These are phyloP conservation scores for Synergus laeviventris DNA, from an alignment of 2,888 invertebrate genomes.

Conservation along the genomic window DNA sequence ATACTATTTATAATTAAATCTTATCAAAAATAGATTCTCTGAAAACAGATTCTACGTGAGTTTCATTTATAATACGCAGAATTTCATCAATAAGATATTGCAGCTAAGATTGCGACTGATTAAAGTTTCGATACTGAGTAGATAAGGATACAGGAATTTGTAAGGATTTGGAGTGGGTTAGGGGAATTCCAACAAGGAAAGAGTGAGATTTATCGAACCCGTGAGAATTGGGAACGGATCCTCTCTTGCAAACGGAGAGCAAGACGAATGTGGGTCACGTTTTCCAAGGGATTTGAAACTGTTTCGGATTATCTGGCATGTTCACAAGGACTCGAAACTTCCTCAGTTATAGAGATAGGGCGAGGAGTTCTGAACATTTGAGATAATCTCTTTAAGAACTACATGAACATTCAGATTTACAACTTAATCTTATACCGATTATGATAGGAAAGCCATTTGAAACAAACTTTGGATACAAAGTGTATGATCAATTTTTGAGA, in stretches of 20 bases:
- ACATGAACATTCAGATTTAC: not conserved
- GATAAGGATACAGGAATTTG: conserved; percentile 21
- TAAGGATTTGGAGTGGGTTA: conserved; percentile 22
- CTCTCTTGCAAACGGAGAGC: not conserved
- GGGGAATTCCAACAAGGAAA: conserved; percentile 9
- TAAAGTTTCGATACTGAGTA: not conserved
- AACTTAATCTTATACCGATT: not conserved
- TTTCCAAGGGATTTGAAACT: conserved; percentile 29
- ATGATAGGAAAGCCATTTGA: not conserved
- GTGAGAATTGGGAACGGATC: conserved; percentile 1
- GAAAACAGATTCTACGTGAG: too few relatives aligned
- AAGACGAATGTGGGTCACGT: conserved; percentile 31
- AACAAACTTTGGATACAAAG: not conserved
- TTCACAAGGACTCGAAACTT: conserved; percentile 23
- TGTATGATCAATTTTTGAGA: too few relatives aligned
- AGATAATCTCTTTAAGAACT: conserved; percentile 2
- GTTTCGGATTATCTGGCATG: conserved; percentile 23
- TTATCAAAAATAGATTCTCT: too few relatives aligned
- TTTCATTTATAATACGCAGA: too few relatives aligned
- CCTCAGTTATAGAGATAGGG: not conserved
- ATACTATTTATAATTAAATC: too few relatives aligned
- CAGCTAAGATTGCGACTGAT: not conserved
- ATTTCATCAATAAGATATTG: not conserved
- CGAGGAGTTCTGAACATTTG: not conserved
- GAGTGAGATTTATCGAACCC: conserved; percentile 33